These are phyloP conservation scores for Glaucomys volans DNA, from an alignment of 2,113 vertebrate species.

Conservation along the genomic window DNA sequence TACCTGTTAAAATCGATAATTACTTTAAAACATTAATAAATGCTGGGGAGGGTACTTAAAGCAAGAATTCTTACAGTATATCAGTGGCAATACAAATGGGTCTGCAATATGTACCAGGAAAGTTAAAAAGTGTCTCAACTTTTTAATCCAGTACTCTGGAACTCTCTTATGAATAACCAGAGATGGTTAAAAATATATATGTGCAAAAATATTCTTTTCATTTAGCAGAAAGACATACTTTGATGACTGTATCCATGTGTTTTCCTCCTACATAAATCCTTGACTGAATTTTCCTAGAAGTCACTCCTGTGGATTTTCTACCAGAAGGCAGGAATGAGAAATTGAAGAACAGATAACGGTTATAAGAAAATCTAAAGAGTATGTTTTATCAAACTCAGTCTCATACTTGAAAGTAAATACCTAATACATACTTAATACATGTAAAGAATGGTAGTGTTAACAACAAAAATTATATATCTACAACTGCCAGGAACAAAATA, in stretches of 20 bases:
- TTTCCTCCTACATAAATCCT: neutral
- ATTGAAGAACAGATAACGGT: neutral
- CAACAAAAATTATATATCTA: neutral
- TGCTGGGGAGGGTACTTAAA: neutral
- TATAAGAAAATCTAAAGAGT: neutral
- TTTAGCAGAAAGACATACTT: neutral
- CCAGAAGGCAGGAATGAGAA: neutral
- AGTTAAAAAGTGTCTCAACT: neutral
- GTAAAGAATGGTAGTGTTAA: neutral
- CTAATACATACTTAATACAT: neutral
- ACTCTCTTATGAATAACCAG: neutral
- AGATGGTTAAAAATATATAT: neutral
- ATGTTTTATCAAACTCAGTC: neutral
- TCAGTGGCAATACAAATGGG: neutral
- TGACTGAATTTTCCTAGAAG: neutral
- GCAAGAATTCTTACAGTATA: neutral
- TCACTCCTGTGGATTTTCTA: neutral
- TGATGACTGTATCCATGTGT: neutral
- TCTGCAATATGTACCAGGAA: neutral
- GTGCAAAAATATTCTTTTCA: neutral
- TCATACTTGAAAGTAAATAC: neutral
- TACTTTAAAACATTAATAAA: neutral
- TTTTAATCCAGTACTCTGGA: neutral
- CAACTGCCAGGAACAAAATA: neutral
- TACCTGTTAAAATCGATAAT: neutral